Evolutionary conservation across 2,888 invertebrate genomes (phyloP).

Genomic region (Drosophila suboccidentalis): DNA sequence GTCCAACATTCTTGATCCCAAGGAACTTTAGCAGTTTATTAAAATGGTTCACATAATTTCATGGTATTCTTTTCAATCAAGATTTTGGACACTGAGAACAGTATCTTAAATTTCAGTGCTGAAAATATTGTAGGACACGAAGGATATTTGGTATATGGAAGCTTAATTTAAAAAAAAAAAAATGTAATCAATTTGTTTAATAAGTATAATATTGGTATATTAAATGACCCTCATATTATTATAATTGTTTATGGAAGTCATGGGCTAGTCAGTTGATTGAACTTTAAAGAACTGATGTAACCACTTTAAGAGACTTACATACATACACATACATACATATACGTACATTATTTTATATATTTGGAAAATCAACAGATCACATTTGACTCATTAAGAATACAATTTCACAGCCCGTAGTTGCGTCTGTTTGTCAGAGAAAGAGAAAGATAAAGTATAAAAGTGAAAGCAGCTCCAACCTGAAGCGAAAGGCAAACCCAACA

Average conservation of each 20-base stretch:
- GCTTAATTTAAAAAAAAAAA: no score
- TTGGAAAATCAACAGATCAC: conserved; percentile 63
- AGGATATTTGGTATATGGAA: no score
- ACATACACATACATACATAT: conserved; percentile 10
- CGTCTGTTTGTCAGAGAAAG: conserved; percentile 8
- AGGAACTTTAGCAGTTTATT: neutral
- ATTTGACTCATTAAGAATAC: conserved; percentile 70
- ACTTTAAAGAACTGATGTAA: neutral
- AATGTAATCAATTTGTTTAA: neutral
- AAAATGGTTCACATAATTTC: neutral
- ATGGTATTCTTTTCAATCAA: neutral
- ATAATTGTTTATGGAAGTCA: neutral
- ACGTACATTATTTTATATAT: neutral
- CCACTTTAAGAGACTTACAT: neutral
- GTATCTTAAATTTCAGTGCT: no score
- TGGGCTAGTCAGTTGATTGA: neutral
- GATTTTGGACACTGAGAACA: no score
- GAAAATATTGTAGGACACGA: no score
- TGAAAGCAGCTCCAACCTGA: conserved; percentile 9
- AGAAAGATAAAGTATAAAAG: conserved; percentile 21
- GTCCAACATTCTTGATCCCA: neutral
- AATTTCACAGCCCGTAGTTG: conserved; percentile 66
- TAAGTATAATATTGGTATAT: neutral
- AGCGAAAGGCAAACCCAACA: neutral
- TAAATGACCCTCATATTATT: no score